These are phyloP conservation scores for Habroteleia sp. DNA, from an alignment of 2,888 invertebrate species.

Conservation along the genomic window DNA sequence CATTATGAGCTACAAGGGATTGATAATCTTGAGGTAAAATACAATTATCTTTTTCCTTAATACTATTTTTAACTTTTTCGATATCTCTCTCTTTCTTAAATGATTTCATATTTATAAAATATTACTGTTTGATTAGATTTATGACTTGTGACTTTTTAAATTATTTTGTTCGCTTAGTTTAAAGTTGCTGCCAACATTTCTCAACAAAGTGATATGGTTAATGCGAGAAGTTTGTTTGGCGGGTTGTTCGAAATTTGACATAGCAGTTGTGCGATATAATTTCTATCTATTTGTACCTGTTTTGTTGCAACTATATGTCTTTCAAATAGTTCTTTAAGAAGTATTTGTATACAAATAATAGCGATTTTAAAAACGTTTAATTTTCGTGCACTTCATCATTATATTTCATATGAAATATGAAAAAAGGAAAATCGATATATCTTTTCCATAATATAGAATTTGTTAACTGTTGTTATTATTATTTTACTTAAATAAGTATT, in stretches of 20 bases:
- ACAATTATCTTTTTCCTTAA: conserved; percentile 4
- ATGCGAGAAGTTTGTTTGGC: conserved; percentile 42
- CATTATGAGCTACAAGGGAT: conserved; percentile 13
- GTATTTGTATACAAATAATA: conserved; percentile 61
- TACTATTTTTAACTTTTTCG: neutral
- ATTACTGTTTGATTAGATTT: conserved; percentile 26
- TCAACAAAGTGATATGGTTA: conserved; percentile 32
- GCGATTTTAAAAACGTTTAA: conserved; percentile 64
- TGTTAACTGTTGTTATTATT: too few species aligned
- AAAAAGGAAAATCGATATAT: too few species aligned
- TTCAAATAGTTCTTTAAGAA: conserved; percentile 24
- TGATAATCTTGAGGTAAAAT: conserved; percentile 17
- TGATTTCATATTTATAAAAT: conserved; percentile 27
- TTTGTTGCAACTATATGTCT: conserved; percentile 7
- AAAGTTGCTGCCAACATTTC: conserved; percentile 28
- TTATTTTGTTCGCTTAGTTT: conserved; percentile 38
- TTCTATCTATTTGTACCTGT: conserved; percentile 34
- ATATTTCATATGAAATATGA: too few species aligned
- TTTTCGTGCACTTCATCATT: too few species aligned
- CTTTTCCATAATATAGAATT: too few species aligned
- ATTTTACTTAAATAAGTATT: too few species aligned
- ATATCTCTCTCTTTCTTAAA: conserved; percentile 17
- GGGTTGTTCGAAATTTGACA: conserved; percentile 29
- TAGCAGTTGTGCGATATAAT: conserved; percentile 33
- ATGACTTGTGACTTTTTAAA: conserved; percentile 28